These are phyloP conservation scores for Equus przewalskii DNA, from an alignment of 2,113 vertebrate species.

Conservation along the genomic window DNA sequence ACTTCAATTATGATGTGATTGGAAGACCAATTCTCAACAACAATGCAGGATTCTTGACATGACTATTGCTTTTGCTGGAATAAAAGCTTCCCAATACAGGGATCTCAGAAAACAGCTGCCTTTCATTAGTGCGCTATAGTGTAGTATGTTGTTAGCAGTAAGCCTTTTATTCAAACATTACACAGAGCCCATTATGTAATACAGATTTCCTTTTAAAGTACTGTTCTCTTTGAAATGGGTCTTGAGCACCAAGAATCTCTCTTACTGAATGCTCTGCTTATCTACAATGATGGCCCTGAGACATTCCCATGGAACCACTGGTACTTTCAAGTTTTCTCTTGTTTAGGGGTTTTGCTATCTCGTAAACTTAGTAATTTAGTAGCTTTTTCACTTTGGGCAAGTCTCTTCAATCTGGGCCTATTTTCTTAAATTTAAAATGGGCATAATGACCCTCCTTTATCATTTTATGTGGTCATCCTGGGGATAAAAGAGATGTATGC, in stretches of 20 bases:
- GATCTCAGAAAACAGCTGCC: neutral
- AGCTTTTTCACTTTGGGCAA: neutral
- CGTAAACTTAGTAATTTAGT: neutral
- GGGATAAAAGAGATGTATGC: neutral
- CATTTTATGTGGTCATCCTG: neutral
- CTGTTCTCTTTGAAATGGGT: neutral
- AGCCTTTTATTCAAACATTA: neutral
- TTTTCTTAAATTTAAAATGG: neutral
- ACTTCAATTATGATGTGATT: neutral
- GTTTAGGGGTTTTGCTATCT: neutral
- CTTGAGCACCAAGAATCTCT: neutral
- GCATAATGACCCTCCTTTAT: neutral
- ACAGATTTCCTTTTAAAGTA: neutral
- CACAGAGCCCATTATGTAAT: neutral
- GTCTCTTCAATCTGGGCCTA: neutral
- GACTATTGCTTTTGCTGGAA: neutral
- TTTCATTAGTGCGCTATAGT: neutral
- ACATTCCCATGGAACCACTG: neutral
- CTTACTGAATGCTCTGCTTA: neutral
- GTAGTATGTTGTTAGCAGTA: neutral
- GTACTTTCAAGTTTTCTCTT: neutral
- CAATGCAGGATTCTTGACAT: neutral
- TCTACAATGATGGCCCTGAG: neutral
- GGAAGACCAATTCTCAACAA: neutral
- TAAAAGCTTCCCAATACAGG: neutral